Conservation (phyloP, 1,140 invertebrate genomes). For the Amyelois transitella region DNA sequence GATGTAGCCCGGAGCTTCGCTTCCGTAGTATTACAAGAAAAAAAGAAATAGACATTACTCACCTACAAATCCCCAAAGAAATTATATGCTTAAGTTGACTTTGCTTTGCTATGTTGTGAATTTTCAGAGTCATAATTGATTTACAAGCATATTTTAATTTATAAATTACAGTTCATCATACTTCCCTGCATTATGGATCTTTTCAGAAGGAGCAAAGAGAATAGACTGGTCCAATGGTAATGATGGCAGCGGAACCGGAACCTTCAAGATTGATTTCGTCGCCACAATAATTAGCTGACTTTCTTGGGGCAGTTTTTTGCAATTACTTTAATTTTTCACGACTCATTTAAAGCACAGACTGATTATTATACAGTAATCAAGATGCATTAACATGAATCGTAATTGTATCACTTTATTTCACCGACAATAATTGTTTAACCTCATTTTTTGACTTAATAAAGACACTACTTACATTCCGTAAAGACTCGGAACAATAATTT, state of each 20-base stretch:
- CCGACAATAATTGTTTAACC: background rate
- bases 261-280: conserved; percentile 55
- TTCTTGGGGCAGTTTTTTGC: background rate
- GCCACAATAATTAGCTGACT: conserved; percentile 37
- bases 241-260: conserved; percentile 11
- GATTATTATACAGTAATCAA: background rate
- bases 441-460: background rate
- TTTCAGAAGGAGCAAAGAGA: background rate
- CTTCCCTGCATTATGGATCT: too few relatives aligned
- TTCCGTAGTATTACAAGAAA: too few relatives aligned
- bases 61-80: too few relatives aligned
- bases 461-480: background rate
- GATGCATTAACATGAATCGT: background rate
- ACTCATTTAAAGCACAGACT: background rate
- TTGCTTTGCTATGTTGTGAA: too few relatives aligned
- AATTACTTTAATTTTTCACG: background rate
- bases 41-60: too few relatives aligned
- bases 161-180: too few relatives aligned
- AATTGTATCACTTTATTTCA: background rate
- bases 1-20: too few relatives aligned
- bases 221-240: background rate
- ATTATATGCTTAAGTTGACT: too few relatives aligned
- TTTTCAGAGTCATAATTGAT: too few relatives aligned
- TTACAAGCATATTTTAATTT: too few relatives aligned
- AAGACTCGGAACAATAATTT: background rate